Conservation (phyloP, 2,888 invertebrate species). For the Drosophila emarginata region DNA sequence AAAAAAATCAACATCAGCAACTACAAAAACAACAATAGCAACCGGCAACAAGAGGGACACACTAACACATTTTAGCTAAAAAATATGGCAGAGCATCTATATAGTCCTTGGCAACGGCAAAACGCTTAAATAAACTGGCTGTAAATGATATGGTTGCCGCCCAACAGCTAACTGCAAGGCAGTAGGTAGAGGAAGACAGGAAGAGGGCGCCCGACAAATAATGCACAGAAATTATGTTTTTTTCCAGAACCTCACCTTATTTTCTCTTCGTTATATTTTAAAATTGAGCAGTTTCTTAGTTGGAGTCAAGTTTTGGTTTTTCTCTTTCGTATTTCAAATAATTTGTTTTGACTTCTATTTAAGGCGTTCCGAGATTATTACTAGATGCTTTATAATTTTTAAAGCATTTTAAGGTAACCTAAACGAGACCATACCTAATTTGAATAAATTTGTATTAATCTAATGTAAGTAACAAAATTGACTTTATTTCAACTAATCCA, state of each 20-base stretch:
- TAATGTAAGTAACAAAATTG: no score
- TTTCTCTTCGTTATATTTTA: no score
- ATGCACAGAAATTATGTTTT: not conserved
- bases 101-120: conserved; percentile 22
- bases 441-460: no score
- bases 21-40: conserved; percentile 33
- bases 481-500: no score
- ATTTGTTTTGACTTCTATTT: no score
- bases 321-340: no score
- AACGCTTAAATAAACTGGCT: conserved; percentile 52
- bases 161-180: not conserved
- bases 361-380: not conserved
- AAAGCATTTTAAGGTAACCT: no score
- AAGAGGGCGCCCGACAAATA: not conserved
- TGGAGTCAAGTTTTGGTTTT: not conserved
- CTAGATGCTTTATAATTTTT: no score
- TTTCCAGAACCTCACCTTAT: not conserved
- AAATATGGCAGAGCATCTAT: conserved; percentile 37
- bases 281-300: not conserved
- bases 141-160: conserved; percentile 45
- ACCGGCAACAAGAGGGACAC: conserved; percentile 12
- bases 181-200: not conserved
- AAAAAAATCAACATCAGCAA: conserved; percentile 42
- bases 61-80: conserved; percentile 1
- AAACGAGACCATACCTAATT: no score